These are phyloP conservation scores for Itoplectis maculator DNA, from an alignment of 2,888 invertebrate species.

Conservation along the genomic window DNA sequence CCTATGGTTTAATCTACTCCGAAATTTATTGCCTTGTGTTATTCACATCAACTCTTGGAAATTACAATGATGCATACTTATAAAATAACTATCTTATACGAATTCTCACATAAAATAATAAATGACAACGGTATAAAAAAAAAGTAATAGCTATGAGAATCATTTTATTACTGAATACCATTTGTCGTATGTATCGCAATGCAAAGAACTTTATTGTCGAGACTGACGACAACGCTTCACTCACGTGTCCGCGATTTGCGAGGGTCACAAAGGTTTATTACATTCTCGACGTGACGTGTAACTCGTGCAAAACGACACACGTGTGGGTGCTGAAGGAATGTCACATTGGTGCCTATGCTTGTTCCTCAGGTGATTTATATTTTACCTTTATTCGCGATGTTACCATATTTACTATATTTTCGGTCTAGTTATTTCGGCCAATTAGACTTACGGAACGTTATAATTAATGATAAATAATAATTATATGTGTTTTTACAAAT, in stretches of 20 bases:
- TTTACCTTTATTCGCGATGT: background rate
- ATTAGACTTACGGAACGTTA: background rate
- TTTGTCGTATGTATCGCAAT: slow-evolving; percentile 24
- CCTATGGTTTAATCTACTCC: background rate
- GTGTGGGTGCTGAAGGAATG: slow-evolving; percentile 60
- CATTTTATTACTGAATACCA: no score
- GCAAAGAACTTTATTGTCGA: slow-evolving; percentile 40
- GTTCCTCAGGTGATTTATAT: slow-evolving; percentile 1
- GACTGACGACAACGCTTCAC: slow-evolving; percentile 26
- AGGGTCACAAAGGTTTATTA: slow-evolving; percentile 62
- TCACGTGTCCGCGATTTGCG: slow-evolving; percentile 52
- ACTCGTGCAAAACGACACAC: slow-evolving; percentile 48
- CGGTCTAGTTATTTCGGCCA: no score
- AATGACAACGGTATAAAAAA: no score
- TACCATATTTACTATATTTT: no score
- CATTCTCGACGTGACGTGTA: slow-evolving; percentile 45
- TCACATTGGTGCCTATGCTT: slow-evolving; percentile 8
- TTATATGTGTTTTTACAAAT: background rate
- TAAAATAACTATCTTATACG: no score
- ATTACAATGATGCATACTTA: no score
- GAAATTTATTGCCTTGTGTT: background rate
- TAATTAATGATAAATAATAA: background rate
- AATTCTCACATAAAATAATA: background rate
- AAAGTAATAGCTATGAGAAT: no score
- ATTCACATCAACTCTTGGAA: no score